Conservation (phyloP, 1,140 invertebrate species). For the Bradysia coprophila region DNA sequence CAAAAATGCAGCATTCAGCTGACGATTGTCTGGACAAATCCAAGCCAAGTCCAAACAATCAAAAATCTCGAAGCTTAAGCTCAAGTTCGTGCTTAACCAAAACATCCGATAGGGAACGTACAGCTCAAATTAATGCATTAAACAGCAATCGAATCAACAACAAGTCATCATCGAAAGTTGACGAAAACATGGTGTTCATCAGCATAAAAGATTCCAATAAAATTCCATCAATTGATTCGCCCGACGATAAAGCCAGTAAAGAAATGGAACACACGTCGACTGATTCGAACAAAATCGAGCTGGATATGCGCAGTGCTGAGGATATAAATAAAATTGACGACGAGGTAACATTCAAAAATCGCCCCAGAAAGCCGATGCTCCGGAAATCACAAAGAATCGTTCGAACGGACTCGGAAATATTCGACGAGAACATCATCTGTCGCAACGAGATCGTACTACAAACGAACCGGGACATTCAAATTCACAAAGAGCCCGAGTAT, state of each 20-base stretch:
- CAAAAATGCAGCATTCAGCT: conserved; percentile 3
- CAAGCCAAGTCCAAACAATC: not conserved
- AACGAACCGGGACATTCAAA: conserved; percentile 1
- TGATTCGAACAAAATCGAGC: not conserved
- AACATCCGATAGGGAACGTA: not conserved
- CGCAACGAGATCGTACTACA: not conserved
- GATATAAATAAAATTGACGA: not conserved
- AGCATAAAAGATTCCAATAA: not conserved
- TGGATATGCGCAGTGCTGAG: not conserved
- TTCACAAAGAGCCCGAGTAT: not conserved
- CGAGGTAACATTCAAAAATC: not conserved
- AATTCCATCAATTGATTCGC: not conserved
- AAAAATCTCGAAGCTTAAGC: conserved; percentile 5
- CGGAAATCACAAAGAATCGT: conserved; percentile 4
- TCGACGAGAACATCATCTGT: not conserved
- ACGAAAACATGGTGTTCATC: not conserved
- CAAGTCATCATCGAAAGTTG: conserved; percentile 1
- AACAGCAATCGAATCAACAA: not conserved
- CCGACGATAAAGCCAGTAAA: not conserved
- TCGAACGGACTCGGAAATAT: conserved; percentile 4
- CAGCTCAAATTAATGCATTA: not conserved
- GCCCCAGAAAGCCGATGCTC: conserved; percentile 1
- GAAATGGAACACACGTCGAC: not conserved
- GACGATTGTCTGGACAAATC: conserved; percentile 3
- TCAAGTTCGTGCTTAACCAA: conserved; percentile 2